phyloP scores from a whole-genome alignment of 2,888 invertebrate species.

The Nasonovia ribisnigri region DNA sequence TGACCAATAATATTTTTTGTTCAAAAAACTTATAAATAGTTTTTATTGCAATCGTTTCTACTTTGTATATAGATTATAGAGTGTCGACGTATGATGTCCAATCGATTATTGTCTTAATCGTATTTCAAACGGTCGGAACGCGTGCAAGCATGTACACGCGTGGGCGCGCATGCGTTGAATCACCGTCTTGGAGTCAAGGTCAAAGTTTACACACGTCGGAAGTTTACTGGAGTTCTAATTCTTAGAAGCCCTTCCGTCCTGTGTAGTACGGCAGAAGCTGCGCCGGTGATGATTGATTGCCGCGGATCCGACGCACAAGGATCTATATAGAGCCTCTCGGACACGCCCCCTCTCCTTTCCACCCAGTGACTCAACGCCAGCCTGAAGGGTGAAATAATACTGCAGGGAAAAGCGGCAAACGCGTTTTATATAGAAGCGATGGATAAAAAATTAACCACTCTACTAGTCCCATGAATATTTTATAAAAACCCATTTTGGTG shows the following conservation, averaged over 20 bases:
- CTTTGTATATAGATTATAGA: background rate
- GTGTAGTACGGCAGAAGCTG: background rate
- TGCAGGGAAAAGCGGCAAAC: background rate
- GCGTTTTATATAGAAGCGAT: background rate
- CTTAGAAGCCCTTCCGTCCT: background rate
- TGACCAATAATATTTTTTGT: background rate
- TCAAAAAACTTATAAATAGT: background rate
- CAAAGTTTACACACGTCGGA: constrained; percentile 16
- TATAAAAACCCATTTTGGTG: background rate
- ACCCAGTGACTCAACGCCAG: background rate
- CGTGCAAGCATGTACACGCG: background rate
- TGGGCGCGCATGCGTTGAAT: background rate
- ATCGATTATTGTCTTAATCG: background rate
- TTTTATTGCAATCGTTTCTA: background rate
- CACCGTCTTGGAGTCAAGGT: constrained; percentile 3
- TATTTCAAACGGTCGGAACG: constrained; percentile 5
- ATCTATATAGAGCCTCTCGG: background rate
- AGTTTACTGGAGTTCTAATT: constrained; percentile 39
- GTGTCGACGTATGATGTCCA: background rate
- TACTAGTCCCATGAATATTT: constrained; percentile 44
- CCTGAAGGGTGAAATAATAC: background rate
- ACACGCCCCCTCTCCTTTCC: background rate
- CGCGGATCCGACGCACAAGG: background rate
- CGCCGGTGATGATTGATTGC: constrained; percentile 24
- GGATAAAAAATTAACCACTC: constrained; percentile 35